phyloP scores from a whole-genome alignment of 1,140 invertebrate genomes.

The Linepithema humile region DNA sequence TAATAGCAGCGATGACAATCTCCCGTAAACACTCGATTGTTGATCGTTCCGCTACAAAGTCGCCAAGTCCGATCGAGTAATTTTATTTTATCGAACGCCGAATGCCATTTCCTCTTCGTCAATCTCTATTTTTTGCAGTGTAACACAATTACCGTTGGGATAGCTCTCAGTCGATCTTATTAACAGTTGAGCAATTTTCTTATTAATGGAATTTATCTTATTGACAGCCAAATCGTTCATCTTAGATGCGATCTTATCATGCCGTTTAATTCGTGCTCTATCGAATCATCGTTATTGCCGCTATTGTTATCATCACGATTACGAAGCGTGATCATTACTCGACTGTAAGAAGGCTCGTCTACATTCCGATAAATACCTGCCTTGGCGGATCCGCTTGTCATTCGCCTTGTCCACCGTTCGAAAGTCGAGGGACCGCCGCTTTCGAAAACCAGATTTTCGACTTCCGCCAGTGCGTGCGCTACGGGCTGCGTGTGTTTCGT shows the following conservation, averaged over 20 bases:
- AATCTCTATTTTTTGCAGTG: not conserved
- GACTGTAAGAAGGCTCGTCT: not conserved
- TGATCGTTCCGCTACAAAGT: slow-evolving; percentile 31
- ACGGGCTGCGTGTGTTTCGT: slow-evolving; percentile 30
- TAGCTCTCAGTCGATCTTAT: not conserved
- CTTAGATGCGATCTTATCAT: not conserved
- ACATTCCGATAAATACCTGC: slow-evolving; percentile 23
- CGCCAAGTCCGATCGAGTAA: not conserved
- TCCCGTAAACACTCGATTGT: slow-evolving; percentile 60
- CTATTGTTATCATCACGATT: not conserved
- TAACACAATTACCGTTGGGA: slow-evolving; percentile 33
- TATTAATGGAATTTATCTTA: not conserved
- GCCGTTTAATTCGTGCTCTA: slow-evolving; percentile 1
- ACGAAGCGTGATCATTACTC: slow-evolving; percentile 11
- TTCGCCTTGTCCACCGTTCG: not conserved
- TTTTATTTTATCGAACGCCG: slow-evolving; percentile 13
- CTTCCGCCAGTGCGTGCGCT: not conserved
- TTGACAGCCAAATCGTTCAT: slow-evolving; percentile 7
- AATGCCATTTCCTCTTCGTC: not conserved
- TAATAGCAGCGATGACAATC: slow-evolving; percentile 38
- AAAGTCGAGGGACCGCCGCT: slow-evolving; percentile 16
- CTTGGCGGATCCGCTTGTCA: not conserved
- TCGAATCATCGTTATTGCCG: slow-evolving; percentile 5
- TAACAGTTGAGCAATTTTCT: not conserved
- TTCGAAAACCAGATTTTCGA: slow-evolving; percentile 40